Evolutionary conservation across 1,140 invertebrate species (phyloP), one percentile per base, ranked within the genome.

Genomic region (Piezodorus guildinii): DNA sequence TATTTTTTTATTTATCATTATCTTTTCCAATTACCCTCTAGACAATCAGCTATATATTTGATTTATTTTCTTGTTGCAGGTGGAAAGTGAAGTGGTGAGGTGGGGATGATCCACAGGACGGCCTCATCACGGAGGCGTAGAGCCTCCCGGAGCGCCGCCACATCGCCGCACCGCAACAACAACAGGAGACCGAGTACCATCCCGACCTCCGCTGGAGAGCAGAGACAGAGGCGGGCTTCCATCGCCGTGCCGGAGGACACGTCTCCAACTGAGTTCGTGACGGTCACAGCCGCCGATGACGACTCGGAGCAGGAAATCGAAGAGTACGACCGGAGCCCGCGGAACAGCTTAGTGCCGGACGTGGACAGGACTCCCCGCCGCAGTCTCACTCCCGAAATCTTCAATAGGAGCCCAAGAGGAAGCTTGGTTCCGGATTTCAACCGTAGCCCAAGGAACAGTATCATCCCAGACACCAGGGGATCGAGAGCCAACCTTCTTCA

Each of bases 81-180:
- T 64, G 59, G 66, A 62, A 39, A 30, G 56, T 51, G 51, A 61
- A 19, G 25, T 19, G 14, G 46, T 39, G 10, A 62, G 68, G 44
- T 56, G 39, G 70, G 74, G 70, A 85, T 85, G 84, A 70, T 86
- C 63, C 78, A 82, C 68, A 77, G 84, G 68, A 81, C 78, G 69
- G 80, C 83, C 62, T 85, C 83, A 34, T 85, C 83, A n/a, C 75
- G 83, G 56, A 78, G 83, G 58, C 77, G 81, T 14, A 75, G 83
- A 51, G 79, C 83, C 49, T 84, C 83, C 21, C 76, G 83, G 46
- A 83, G 80, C 69, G 80, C 83, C 8, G 80, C 81, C 3, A 83
- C 81, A 3, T 82, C 82, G 2, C 81, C 81, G 1, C 81, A 83
- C 61, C 15, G 69, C 9, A 61, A 51, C 19, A 19, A 15, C 8